Evolutionary conservation across 2,797 vertebrate genomes (phyloP).

Genomic region (Steatocranus sp.): DNA sequence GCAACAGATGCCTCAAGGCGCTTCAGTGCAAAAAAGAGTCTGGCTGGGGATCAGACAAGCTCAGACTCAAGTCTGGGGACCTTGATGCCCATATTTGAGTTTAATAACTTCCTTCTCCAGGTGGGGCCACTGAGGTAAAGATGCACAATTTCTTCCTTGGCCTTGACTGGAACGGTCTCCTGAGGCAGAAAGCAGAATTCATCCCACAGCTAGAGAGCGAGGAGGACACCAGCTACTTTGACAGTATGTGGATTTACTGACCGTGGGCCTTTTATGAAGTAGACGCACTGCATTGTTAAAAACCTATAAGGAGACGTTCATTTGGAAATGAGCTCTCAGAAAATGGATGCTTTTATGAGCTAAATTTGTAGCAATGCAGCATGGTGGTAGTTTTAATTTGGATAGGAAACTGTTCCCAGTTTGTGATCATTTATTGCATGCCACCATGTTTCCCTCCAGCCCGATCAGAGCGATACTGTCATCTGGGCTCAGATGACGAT

Average conservation of each 20-base stretch:
- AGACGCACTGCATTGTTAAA: not conserved
- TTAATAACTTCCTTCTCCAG: constrained; percentile 53
- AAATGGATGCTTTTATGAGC: not conserved
- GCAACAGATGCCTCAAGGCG: not conserved
- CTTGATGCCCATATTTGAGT: not conserved
- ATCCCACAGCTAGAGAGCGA: constrained; percentile 90
- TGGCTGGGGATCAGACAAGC: not conserved
- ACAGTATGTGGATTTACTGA: constrained; percentile 76
- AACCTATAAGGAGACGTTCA: not conserved
- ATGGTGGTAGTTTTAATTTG: not conserved
- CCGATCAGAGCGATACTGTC: constrained; percentile 86
- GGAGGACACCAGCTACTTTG: constrained; percentile 93
- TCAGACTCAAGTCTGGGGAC: not conserved
- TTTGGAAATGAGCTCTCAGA: not conserved
- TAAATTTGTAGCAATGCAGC: not conserved
- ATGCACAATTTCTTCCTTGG: constrained; percentile 84
- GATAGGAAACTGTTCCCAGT: not conserved
- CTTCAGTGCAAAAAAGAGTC: not conserved
- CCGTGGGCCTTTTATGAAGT: not conserved
- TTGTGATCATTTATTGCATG: not conserved
- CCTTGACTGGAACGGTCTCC: constrained; percentile 89
- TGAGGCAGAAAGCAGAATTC: constrained; percentile 92
- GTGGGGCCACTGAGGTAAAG: constrained; percentile 88
- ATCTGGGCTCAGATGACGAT: constrained; percentile 85
- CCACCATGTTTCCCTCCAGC: constrained; percentile 62